These are phyloP conservation scores for Harpagus bidentatus DNA, from an alignment of 2,113 vertebrate species.

Conservation along the genomic window DNA sequence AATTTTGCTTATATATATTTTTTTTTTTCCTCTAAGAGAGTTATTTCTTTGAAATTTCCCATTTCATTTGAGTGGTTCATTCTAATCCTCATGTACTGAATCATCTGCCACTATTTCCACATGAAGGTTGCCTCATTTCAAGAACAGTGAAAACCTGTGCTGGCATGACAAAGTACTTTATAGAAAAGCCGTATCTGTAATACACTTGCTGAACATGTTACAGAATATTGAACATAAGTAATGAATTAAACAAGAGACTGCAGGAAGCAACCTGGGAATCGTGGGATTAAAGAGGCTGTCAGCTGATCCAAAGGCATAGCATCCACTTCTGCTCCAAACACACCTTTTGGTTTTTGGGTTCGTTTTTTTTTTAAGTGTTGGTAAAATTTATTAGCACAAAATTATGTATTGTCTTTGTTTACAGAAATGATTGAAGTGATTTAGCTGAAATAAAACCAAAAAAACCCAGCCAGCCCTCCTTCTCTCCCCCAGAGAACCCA, in stretches of 20 bases:
- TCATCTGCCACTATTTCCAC: background rate
- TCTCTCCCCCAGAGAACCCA: rapidly evolving
- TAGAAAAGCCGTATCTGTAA: background rate
- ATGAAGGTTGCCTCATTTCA: background rate
- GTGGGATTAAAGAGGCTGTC: background rate
- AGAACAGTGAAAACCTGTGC: background rate
- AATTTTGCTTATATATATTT: background rate
- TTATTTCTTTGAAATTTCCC: background rate
- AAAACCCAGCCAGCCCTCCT: background rate
- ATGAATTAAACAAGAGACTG: background rate
- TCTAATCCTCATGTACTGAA: background rate
- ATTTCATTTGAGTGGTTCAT: background rate
- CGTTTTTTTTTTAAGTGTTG: background rate
- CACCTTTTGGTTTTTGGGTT: no score
- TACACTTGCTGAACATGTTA: background rate
- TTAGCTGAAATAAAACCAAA: background rate
- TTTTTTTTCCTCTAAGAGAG: background rate
- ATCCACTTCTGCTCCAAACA: background rate
- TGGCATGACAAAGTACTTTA: background rate
- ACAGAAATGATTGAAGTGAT: background rate
- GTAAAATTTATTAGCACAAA: background rate
- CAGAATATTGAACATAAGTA: background rate
- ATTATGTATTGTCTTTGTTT: background rate
- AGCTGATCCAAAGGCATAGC: background rate
- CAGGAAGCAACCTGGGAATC: background rate